Conservation (phyloP, 2,888 invertebrate genomes). For the Erebia epiphron region DNA sequence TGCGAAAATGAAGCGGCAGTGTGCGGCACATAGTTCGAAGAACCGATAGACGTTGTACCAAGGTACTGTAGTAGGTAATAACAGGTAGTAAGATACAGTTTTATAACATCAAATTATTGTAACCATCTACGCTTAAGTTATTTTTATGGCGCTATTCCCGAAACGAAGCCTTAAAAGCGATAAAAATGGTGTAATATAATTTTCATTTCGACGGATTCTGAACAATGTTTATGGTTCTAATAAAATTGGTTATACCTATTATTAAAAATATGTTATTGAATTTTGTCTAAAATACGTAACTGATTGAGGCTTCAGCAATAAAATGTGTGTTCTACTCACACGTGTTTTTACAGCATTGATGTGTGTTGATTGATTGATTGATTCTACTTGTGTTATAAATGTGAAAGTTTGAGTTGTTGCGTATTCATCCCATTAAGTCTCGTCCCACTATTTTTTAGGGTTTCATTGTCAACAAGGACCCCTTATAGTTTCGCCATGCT, state of each 20-base stretch:
- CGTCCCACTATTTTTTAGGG: too few relatives aligned
- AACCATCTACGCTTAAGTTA: slow-evolving; percentile 31
- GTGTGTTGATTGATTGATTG: too few relatives aligned
- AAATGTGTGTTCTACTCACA: too few relatives aligned
- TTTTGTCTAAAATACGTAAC: neutral
- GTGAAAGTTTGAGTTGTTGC: too few relatives aligned
- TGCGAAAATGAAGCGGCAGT: too few relatives aligned
- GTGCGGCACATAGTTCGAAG: too few relatives aligned
- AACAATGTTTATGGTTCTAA: slow-evolving; percentile 38
- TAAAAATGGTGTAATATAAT: slow-evolving; percentile 40
- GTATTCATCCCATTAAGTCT: too few relatives aligned
- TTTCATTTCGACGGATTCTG: slow-evolving; percentile 40
- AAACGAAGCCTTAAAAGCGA: slow-evolving; percentile 34
- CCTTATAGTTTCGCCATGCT: too few relatives aligned
- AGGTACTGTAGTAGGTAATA: neutral
- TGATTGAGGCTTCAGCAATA: neutral
- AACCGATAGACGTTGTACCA: too few relatives aligned
- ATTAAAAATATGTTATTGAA: slow-evolving; percentile 32
- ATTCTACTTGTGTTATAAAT: too few relatives aligned
- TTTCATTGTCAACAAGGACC: too few relatives aligned
- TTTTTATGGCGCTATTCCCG: slow-evolving; percentile 30
- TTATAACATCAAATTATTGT: slow-evolving; percentile 22
- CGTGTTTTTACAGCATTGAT: too few relatives aligned
- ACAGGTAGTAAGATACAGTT: slow-evolving; percentile 3
- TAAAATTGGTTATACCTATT: slow-evolving; percentile 34